Evolutionary conservation across 1,140 invertebrate genomes (phyloP), one percentile per base, ranked within the genome.

Genomic region (Drosophila bocki): DNA sequence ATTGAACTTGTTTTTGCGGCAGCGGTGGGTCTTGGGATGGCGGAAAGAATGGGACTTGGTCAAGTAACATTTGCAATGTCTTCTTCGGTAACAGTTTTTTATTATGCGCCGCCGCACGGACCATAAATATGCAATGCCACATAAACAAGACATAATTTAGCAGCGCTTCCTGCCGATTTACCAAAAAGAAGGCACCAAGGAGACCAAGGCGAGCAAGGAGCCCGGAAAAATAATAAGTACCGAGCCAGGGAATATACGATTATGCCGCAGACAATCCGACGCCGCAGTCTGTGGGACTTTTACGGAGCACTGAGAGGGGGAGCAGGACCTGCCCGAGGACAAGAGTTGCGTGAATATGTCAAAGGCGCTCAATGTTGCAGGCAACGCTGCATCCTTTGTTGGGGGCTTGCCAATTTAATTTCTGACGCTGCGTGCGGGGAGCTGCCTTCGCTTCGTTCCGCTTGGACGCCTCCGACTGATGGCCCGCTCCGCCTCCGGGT

Each of bases 91-190:
- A 68, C 69, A 80, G 77, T 83, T 88, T 87, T 80, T 87, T 87
- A 87, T 87, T 84, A 79, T 81, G 64, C 77, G 64, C 62, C 84
- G 84, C 53, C 50, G 69, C 50, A 47, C 59, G 61, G 84, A 82
- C 54, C 84, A 87, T 87, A 87, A 87, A 87, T 87, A 87, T 87
- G 84, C 85, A 82, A 62, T 90, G 85, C 80, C 87, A 91, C 82
- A 91, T 91, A 91, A 91, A 91, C 86, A 91, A 91, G 82, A 91
- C 86, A 91, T 91, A 91, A 91, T 91, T 91, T 91, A 91, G 82
- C 71, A 72, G 84, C 51, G 70, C 82, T 91, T 91, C 86, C 82
- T 86, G 87, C 86, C 79, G 80, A 86, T 83, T 91, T 91, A 82
- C 87, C 86, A 86, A 91, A 91, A 86, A 68, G 81, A 68, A 58